These are phyloP conservation scores for Itoplectis maculator DNA, from an alignment of 2,888 invertebrate species.

Conservation along the genomic window DNA sequence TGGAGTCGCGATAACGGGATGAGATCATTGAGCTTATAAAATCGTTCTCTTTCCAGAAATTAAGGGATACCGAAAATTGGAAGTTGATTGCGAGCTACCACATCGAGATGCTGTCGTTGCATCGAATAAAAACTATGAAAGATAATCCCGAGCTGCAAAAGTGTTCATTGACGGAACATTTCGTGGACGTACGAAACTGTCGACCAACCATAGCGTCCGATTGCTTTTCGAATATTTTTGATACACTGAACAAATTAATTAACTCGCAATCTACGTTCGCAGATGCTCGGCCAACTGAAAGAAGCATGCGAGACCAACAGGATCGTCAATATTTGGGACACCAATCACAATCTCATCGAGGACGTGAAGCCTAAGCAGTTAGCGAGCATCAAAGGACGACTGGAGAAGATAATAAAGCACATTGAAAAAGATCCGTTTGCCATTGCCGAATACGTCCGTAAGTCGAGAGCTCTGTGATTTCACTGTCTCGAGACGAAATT, in stretches of 20 bases:
- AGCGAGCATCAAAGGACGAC: conserved; percentile 47
- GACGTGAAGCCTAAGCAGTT: conserved; percentile 41
- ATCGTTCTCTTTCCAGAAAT: conserved; percentile 82
- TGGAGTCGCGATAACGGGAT: conserved; percentile 7
- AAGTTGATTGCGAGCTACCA: conserved; percentile 86
- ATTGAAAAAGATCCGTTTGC: conserved; percentile 73
- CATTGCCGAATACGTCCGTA: conserved; percentile 79
- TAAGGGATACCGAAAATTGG: conserved; percentile 85
- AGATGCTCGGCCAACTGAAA: conserved; percentile 84
- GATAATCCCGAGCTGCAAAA: conserved; percentile 47
- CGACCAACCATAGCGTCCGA: not conserved
- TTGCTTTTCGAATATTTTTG: not conserved
- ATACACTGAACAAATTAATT: too few species aligned
- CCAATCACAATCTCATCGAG: conserved; percentile 85
- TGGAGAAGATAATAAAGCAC: conserved; percentile 66
- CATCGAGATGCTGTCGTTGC: conserved; percentile 86
- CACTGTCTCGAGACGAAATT: not conserved
- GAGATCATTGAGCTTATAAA: not conserved
- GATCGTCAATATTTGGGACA: conserved; percentile 86
- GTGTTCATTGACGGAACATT: conserved; percentile 48
- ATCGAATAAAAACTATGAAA: conserved; percentile 80
- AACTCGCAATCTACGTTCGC: not conserved
- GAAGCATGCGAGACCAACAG: conserved; percentile 77
- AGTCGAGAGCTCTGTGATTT: conserved; percentile 67
- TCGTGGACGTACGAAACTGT: conserved; percentile 6